Base-by-base conservation (phyloP, 2,888 invertebrate species). In the Pilophorus perplexus region DNA sequence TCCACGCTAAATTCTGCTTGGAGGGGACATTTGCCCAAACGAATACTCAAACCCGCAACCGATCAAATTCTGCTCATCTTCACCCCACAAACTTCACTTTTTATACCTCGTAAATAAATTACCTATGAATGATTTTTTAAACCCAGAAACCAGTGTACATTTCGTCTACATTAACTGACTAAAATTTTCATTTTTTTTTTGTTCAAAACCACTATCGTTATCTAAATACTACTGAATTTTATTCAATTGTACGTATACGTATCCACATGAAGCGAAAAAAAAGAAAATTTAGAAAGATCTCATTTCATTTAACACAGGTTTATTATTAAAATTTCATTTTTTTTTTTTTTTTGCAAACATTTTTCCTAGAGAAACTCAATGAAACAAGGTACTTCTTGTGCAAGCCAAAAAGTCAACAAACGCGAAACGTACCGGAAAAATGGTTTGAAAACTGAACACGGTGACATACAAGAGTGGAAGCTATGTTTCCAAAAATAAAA, bases 171-270 rank as follows among this genome's bases (percentile, higher is more conserved):
- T n/a, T n/a, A n/a, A n/a, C n/a, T n/a, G n/a, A n/a, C n/a, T 14
- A 18, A 50, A 50, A 50, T 57, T 20, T 57, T 38, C 14, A 14
- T 25, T 59, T 22, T 14, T 42, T 40, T 27, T 2, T 25, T 25
- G 16, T 16, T 22, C 16, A 44, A 60, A 57, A 22, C 59, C 42
- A 59, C 25, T 33, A 33, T 33, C 12, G 20, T 65, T 27, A 27
- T 18, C 64, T 65, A 65, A 40, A 38, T 50, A 59, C 64, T 54
- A 64, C 52, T 65, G 52, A 65, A 52, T 62, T 62, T 62, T 62
- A 62, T 62, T 46, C 62, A 71, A 71, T 69, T 69, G 67, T 71
- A 70, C 70, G 71, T 70, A 71, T 71, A 71, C 71, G 69, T 69
- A 68, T 68, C 66, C 68, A 66, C 68, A 68, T 50, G 62, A 70